phyloP scores from a whole-genome alignment of 2,113 vertebrate species.

The Triplophysa tibetana region DNA sequence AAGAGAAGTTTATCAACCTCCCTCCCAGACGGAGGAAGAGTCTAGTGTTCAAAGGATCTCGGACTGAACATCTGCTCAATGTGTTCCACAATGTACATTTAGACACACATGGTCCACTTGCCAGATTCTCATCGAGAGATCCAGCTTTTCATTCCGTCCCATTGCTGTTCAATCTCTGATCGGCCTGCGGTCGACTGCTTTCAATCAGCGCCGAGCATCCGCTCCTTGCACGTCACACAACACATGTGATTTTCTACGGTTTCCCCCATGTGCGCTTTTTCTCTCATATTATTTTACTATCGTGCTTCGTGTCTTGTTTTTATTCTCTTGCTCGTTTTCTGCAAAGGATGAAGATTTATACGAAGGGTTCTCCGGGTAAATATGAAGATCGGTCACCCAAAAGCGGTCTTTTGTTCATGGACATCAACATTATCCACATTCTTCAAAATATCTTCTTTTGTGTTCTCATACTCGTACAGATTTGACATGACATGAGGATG shows the following conservation, averaged over 20 bases:
- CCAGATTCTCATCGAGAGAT: not conserved
- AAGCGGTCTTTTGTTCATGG: too few species aligned
- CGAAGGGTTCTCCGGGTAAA: slow-evolving; percentile 39
- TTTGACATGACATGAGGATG: too few species aligned
- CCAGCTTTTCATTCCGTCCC: not conserved
- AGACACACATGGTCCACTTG: not conserved
- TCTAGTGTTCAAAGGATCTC: too few species aligned
- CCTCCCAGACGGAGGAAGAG: not conserved
- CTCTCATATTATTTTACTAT: not conserved
- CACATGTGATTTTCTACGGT: slow-evolving; percentile 60
- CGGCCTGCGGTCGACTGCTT: slow-evolving; percentile 55
- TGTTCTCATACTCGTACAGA: too few species aligned
- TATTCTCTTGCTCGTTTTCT: slow-evolving; percentile 20
- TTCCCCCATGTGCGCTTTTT: slow-evolving; percentile 45
- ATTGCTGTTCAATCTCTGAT: slow-evolving; percentile 12
- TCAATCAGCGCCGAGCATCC: slow-evolving; percentile 52
- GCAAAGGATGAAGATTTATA: slow-evolving; percentile 64
- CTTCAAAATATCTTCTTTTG: too few species aligned
- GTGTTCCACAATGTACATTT: not conserved
- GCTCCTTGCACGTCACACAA: slow-evolving; percentile 59
- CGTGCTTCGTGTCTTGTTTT: not conserved
- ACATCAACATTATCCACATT: too few species aligned
- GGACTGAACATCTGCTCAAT: slow-evolving; percentile 16
- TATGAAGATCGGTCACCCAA: slow-evolving; percentile 21
- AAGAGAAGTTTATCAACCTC: not conserved